Conservation (phyloP, 2,888 invertebrate genomes). For the Tridacna crocea region DNA sequence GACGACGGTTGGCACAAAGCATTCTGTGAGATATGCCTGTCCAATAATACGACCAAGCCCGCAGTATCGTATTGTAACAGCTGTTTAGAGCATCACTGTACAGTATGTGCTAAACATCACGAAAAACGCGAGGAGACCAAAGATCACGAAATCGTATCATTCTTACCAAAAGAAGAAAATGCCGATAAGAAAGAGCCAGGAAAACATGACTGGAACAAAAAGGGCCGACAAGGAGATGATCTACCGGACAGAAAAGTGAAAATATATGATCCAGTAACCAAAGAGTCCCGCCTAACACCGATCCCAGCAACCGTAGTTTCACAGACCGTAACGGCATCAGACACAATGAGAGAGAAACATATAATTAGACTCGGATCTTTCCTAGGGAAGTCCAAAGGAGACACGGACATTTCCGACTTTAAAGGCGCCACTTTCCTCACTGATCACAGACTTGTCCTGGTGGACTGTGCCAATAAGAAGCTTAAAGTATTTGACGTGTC, state of each 20-base stretch:
- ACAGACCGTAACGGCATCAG: slow-evolving; percentile 52
- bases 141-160: slow-evolving; percentile 49
- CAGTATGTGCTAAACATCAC: slow-evolving; percentile 50
- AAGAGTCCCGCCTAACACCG: slow-evolving; percentile 32
- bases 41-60: slow-evolving; percentile 49
- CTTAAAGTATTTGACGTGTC: slow-evolving; percentile 57
- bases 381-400: slow-evolving; percentile 48
- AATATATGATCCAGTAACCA: slow-evolving; percentile 28
- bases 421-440: slow-evolving; percentile 48
- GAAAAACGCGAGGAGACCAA: slow-evolving; percentile 44
- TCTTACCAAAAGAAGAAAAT: slow-evolving; percentile 33
- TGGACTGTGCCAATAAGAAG: slow-evolving; percentile 57
- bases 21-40: slow-evolving; percentile 57
- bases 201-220: slow-evolving; percentile 9
- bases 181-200: slow-evolving; percentile 2
- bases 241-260: slow-evolving; percentile 22
- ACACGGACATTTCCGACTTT: slow-evolving; percentile 52
- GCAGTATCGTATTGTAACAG: slow-evolving; percentile 44
- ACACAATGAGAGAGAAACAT: slow-evolving; percentile 34
- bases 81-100: slow-evolving; percentile 55
- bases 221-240: not conserved
- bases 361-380: slow-evolving; percentile 50
- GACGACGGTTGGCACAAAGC: slow-evolving; percentile 49
- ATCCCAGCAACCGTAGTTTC: slow-evolving; percentile 29
- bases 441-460: slow-evolving; percentile 44